Evolutionary conservation across 1,140 invertebrate genomes (phyloP), one percentile per base, ranked within the genome.

Genomic region (Anthonomus grandis): DNA sequence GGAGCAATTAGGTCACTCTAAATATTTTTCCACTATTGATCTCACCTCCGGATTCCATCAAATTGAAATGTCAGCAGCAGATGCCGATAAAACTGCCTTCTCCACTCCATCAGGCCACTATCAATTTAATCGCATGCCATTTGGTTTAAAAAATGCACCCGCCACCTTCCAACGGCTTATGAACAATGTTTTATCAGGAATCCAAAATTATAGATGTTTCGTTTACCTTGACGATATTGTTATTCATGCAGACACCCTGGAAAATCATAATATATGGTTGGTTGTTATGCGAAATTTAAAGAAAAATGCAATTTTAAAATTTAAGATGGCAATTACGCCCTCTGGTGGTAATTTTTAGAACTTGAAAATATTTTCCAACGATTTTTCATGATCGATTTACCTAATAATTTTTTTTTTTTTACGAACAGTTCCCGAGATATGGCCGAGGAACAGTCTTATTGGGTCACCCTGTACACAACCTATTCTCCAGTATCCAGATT

Each of bases 21-120:
- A 62, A 46, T 74, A 67, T 37, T 79, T 79, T 52, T 62, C 67
- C 2, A 66, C 68, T 0, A 42, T 80, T 4, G 76, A 81, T 64
- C 31, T 59, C 10, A 27, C 59, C 62, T 45, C 24, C n/a, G 42
- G 42, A 13, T 44, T 57, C 25, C 50, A 54, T 21, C 49, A 59
- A 27, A 41, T 58, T 24, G 37, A 42, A 53, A 36, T 51, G 25
- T 9, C 10, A 19, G 31, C 44, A n/a, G 24, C 24, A 18, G 58
- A 60, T 34, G 46, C 46, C 3, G 21, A 13, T 15, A 60, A 60
- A 57, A 60, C 39, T 10, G 52, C 39, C 17, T 50, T 38, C 21
- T 41, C 17, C 34, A 36, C 25, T 39, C 42, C 19, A 19, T 18
- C 18, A 0, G 19, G 17, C 9, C 38, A 31, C 13, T 46, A 51